A percentile compares a stretch with the other conserved stretches of the same genome.
These are phyloP conservation scores for Augiades crinisus DNA, from an alignment of 2,888 invertebrate species.

Conservation along the genomic window DNA sequence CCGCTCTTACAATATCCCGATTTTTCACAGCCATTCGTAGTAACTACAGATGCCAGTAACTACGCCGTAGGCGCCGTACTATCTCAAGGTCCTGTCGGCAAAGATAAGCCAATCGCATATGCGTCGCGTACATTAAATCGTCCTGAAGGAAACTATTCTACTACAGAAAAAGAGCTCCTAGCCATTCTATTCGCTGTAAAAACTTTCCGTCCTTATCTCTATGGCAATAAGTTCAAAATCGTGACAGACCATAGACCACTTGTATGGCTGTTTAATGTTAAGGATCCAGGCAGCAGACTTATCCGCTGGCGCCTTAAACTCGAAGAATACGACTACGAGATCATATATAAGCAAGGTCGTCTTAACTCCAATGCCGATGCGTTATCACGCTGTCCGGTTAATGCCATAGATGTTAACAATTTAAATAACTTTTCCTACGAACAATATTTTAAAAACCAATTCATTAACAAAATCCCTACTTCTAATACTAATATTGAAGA, in stretches of 20 bases:
- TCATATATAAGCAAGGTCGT: conserved; percentile 25
- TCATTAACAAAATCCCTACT: background rate
- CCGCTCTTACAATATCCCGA: conserved; percentile 47
- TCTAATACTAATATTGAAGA: conserved; percentile 7
- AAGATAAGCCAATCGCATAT: conserved; percentile 35
- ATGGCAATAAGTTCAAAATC: conserved; percentile 24
- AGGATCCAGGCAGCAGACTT: conserved; percentile 29
- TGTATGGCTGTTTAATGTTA: conserved; percentile 21
- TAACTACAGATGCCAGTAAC: conserved; percentile 41
- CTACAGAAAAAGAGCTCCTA: conserved; percentile 30
- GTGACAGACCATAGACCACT: conserved; percentile 24
- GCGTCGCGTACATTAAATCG: conserved; percentile 36
- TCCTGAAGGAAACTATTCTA: conserved; percentile 34
- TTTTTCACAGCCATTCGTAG: conserved; percentile 38
- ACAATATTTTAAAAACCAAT: no score
- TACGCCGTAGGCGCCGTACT: conserved; percentile 38
- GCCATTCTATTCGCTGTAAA: conserved; percentile 28
- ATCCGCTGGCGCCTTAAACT: conserved; percentile 29
- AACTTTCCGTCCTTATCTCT: conserved; percentile 30
- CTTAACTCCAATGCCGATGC: conserved; percentile 23
- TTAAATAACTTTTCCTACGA: no score
- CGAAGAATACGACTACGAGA: conserved; percentile 32
- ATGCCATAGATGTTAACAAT: background rate
- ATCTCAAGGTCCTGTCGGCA: conserved; percentile 36
- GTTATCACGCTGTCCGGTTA: conserved; percentile 6